Percentiles rank a stretch among this genome's conserved stretches.
These are phyloP conservation scores for Chrysocyon brachyurus DNA, from an alignment of 2,797 vertebrate species.

Conservation along the genomic window DNA sequence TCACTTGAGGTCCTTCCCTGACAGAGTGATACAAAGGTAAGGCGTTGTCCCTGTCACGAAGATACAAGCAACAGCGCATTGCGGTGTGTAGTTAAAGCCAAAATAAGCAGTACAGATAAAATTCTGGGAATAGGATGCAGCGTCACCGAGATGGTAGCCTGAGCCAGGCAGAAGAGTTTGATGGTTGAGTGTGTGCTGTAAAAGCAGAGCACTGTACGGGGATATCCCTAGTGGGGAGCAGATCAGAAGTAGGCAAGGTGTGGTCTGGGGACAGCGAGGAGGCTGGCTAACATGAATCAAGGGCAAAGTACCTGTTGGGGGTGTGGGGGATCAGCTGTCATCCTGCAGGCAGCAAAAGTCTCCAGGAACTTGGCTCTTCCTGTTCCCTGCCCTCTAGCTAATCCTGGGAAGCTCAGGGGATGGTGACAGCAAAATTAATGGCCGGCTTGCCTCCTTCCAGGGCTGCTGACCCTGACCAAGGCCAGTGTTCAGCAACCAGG, in stretches of 20 bases:
- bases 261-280: neutral
- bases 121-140: neutral
- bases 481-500: neutral
- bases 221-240: neutral
- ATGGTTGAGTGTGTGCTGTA: neutral
- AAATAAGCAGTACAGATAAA: conserved; percentile 1
- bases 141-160: neutral
- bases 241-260: neutral
- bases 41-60: neutral
- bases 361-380: neutral
- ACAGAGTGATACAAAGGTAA: conserved; percentile 36
- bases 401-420: neutral
- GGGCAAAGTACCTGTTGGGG: neutral
- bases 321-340: neutral
- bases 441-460: neutral
- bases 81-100: neutral
- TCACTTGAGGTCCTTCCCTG: neutral
- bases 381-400: neutral
- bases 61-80: neutral
- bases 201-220: neutral
- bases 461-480: neutral
- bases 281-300: neutral
- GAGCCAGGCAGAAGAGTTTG: neutral
- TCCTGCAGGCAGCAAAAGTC: neutral
- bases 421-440: neutral